Base-by-base conservation (phyloP, 2,888 invertebrate species). In the Temnothorax unifasciatus region DNA sequence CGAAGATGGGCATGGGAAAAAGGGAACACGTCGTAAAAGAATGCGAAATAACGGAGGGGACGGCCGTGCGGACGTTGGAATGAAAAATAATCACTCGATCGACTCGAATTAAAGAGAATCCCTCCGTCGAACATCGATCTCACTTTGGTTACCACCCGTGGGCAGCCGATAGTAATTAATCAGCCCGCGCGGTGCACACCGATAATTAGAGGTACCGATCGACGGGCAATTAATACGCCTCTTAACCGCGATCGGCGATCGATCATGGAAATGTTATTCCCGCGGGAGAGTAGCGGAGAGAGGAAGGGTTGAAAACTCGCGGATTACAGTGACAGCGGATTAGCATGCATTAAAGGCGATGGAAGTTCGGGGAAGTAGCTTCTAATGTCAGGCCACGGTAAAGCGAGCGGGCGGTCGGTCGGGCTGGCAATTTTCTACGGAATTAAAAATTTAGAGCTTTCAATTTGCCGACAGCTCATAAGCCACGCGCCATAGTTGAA, bases 151-250 rank as follows among this genome's bases (percentile, higher is more conserved):
- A 87, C 85, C 86, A 87, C 84, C 88, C 84, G 85, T 89, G 88
- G 87, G 76, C 87, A 85, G 76, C 84, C 87, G 84, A 75, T 79
- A 89, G 90, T 86, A 91, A 91, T 92, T 92, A 92, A 92, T 92
- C 91, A 91, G 86, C 86, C 86, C 74, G 88, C 89, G 88, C 90
- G 91, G 89, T 89, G 87, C 88, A 77, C 86, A 82, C 87, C 86
- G 89, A 88, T 91, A 92, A 92, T 92, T 92, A 91, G 91, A 91
- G 91, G 90, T 91, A 91, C 89, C 91, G 89, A 90, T 89, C 91
- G 91, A 88, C 90, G 90, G 87, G 88, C 89, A 91, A 92, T 92
- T 92, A 91, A 92, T 92, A 92, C 90, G 90, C 90, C 91, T 92
- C 91, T 91, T 90, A 91, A 92, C 90, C 91, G 90, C 89, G 91